Evolutionary conservation across 2,888 invertebrate species (phyloP).

Genomic region (Allophyes oxyacanthae): DNA sequence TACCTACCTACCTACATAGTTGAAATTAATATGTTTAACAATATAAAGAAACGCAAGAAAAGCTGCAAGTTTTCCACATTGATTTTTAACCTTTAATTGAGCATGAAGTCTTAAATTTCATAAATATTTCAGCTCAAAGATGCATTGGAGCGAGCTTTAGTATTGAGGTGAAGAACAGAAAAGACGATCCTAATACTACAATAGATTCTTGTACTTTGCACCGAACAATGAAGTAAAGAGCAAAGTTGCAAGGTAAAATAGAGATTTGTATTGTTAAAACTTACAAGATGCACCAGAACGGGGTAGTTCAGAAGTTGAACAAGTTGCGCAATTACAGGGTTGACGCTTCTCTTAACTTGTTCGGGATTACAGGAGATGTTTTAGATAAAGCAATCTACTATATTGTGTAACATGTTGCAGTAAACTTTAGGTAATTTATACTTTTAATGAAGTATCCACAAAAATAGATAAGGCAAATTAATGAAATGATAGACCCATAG

Average conservation of each 20-base stretch:
- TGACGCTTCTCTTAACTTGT: conserved; percentile 25
- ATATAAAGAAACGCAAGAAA: too few relatives aligned
- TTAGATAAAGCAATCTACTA: conserved; percentile 28
- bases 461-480: too few relatives aligned
- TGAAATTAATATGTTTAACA: too few relatives aligned
- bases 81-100: too few relatives aligned
- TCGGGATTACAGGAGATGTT: conserved; percentile 28
- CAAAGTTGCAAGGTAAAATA: conserved; percentile 49
- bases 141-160: conserved; percentile 3
- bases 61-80: too few relatives aligned
- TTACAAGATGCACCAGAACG: conserved; percentile 50
- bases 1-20: too few relatives aligned
- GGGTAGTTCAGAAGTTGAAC: conserved; percentile 40
- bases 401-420: conserved; percentile 18
- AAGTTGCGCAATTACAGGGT: conserved; percentile 40
- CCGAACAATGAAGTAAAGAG: conserved; percentile 40
- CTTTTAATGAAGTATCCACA: too few relatives aligned
- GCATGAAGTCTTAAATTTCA: too few relatives aligned
- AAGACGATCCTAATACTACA: conserved; percentile 36
- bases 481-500: too few relatives aligned
- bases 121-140: too few relatives aligned
- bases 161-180: conserved; percentile 18
- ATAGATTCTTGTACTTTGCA: conserved; percentile 45
- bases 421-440: too few relatives aligned
- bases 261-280: conserved; percentile 57